Percentiles rank a stretch among this genome's conserved stretches.
phyloP scores from a whole-genome alignment of 1,140 invertebrate species.

The Bombus pascuorum region DNA sequence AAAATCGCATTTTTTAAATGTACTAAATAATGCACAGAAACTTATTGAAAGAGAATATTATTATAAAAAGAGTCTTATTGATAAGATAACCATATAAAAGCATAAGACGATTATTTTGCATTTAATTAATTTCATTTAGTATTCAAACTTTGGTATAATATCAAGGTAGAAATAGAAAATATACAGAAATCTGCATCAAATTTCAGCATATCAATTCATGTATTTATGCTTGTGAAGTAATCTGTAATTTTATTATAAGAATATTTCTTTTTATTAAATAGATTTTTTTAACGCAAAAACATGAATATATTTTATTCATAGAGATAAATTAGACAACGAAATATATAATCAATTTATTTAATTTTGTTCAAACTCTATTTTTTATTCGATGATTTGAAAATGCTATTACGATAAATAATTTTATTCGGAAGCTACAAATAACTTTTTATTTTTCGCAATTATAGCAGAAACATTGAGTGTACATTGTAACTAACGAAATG shows the following conservation, averaged over 20 bases:
- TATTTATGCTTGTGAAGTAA: conserved; percentile 15
- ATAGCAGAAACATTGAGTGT: conserved; percentile 23
- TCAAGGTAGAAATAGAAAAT: conserved; percentile 1
- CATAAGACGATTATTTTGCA: conserved; percentile 11
- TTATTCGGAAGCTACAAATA: background rate
- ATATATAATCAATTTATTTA: background rate
- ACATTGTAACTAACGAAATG: conserved; percentile 41
- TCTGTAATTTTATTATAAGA: background rate
- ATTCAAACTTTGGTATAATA: background rate
- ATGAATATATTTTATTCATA: background rate
- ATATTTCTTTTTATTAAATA: background rate
- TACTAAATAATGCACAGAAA: background rate
- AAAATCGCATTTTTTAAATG: conserved; percentile 15
- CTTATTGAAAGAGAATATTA: conserved; percentile 1
- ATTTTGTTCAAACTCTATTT: background rate
- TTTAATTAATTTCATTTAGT: background rate
- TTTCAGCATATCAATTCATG: background rate
- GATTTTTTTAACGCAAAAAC: background rate
- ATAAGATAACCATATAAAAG: background rate
- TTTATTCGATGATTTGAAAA: background rate
- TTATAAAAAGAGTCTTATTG: background rate
- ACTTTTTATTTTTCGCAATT: conserved; percentile 9
- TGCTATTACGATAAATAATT: background rate
- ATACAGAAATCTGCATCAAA: background rate
- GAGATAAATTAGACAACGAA: background rate